Conservation (phyloP, 2,113 vertebrate species). For the Cepphus grylle region DNA sequence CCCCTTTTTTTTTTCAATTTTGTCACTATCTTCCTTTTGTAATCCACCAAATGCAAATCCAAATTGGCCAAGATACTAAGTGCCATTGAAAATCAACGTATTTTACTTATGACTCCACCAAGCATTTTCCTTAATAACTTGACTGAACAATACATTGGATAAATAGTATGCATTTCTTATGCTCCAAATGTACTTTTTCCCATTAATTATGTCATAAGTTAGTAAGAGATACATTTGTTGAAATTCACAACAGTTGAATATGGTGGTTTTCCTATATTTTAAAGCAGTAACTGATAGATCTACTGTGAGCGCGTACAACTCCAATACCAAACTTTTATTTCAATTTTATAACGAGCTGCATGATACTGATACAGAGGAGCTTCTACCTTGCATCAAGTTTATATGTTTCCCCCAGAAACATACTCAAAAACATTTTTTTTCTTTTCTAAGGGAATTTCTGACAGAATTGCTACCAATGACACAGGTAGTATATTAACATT, state of each 20-base stretch:
- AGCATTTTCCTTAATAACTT: not conserved
- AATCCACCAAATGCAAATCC: not conserved
- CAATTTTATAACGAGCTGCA: not conserved
- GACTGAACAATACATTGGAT: not conserved
- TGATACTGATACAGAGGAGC: not conserved
- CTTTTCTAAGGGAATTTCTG: conserved; percentile 18
- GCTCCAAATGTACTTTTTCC: not conserved
- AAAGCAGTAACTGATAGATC: not conserved
- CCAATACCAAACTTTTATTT: not conserved
- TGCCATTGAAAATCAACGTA: not conserved
- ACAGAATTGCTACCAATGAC: not conserved
- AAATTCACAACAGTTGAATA: not conserved
- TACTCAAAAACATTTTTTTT: not conserved
- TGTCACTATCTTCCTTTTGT: not conserved
- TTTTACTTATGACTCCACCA: not conserved
- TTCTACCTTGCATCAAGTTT: not conserved
- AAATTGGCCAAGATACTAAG: not conserved
- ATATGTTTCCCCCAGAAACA: not conserved
- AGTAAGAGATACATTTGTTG: not conserved
- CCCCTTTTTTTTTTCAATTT: fast-evolving
- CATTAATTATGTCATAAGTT: not conserved
- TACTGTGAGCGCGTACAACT: not conserved
- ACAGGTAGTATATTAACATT: conserved; percentile 1
- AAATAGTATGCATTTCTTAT: not conserved
- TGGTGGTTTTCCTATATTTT: not conserved